phyloP scores from a whole-genome alignment of 2,113 vertebrate species.

The Mola mola region DNA sequence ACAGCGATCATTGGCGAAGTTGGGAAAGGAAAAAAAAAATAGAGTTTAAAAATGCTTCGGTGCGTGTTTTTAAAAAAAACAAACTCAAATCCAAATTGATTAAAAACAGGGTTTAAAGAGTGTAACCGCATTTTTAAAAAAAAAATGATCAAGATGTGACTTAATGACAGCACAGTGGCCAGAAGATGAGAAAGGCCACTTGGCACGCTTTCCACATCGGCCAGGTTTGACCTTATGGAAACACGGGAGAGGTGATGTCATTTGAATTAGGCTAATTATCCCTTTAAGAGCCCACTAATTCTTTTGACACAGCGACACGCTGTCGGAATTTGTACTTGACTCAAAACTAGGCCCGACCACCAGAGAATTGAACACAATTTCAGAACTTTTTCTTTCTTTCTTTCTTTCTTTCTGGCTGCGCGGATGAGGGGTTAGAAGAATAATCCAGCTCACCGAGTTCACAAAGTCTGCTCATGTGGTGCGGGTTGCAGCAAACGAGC shows the following conservation, averaged over 20 bases:
- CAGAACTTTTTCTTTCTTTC: conserved; percentile 8
- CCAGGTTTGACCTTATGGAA: conserved; percentile 65
- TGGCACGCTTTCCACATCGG: conserved; percentile 31
- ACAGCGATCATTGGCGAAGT: too few relatives aligned
- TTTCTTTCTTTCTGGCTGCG: neutral
- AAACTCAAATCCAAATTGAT: too few relatives aligned
- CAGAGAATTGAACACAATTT: conserved; percentile 25
- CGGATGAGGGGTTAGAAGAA: too few relatives aligned
- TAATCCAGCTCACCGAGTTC: conserved; percentile 88
- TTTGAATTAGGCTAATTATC: conserved; percentile 60
- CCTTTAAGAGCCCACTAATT: conserved; percentile 24
- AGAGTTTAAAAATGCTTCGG: neutral
- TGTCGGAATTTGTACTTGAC: conserved; percentile 14
- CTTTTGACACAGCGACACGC: conserved; percentile 45
- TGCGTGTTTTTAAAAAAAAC: neutral
- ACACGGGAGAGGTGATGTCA: conserved; percentile 68
- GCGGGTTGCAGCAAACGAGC: conserved; percentile 96
- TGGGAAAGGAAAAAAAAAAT: too few relatives aligned
- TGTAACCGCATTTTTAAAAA: neutral
- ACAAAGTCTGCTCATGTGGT: conserved; percentile 97
- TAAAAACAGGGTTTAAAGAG: too few relatives aligned
- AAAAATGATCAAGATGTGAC: conserved; percentile 9
- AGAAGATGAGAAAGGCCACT: conserved; percentile 25
- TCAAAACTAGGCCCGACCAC: conserved; percentile 22
- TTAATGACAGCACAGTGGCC: conserved; percentile 1